Base-by-base conservation (phyloP, 2,113 vertebrate genomes). In the Stictonetta naevosa region DNA sequence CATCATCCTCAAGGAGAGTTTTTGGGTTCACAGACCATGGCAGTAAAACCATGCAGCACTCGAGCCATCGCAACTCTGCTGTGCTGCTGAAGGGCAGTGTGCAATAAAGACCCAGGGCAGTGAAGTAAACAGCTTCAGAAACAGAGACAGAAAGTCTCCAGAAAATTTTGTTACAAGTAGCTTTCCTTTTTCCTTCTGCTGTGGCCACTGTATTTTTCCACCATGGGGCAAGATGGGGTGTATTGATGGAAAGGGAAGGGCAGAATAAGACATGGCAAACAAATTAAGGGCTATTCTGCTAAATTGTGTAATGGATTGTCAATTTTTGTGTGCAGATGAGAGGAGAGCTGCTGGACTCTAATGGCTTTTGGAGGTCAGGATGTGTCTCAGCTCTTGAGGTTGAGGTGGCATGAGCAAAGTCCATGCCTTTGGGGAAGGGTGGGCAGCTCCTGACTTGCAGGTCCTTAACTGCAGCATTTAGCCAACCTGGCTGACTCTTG, bases 231-330 rank as follows among this genome's bases (percentile, higher is more conserved):
- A 34, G 36, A 20, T 14, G 60, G 55, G 59, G 16, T 7, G 2
- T 33, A 25, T n/a, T 48, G 29, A 26, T 44, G 31, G 67, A 58
- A 88, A 68, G 36, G 48, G 21, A 34, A 86, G 68, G 7, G 31
- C 72, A 76, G 40, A 76, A 38, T 0, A 2, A 85, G 36, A 28
- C 0, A 0, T 9, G 13, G 28, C 10, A 3, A 31, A 77, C 34
- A 50, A 59, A 26, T 2, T 1, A 34, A 25, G 13, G 25, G 13
- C 31, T 5, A 22, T 46, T 82, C 48, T 36, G 31, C 48, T 69
- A 34, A 33, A 8, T 1, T 59, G 42, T 29, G 48, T 31, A 53
- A 6, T 0, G 2, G 11, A 15, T 40, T 18, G 23, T 22, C 21
- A 1, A 50, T 33, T 36, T 77, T 46, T 13, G 25, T 9, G 64